Evolutionary conservation across 2,797 vertebrate species (phyloP), one percentile per base, ranked within the genome.

Genomic region (Sphenodon punctatus): DNA sequence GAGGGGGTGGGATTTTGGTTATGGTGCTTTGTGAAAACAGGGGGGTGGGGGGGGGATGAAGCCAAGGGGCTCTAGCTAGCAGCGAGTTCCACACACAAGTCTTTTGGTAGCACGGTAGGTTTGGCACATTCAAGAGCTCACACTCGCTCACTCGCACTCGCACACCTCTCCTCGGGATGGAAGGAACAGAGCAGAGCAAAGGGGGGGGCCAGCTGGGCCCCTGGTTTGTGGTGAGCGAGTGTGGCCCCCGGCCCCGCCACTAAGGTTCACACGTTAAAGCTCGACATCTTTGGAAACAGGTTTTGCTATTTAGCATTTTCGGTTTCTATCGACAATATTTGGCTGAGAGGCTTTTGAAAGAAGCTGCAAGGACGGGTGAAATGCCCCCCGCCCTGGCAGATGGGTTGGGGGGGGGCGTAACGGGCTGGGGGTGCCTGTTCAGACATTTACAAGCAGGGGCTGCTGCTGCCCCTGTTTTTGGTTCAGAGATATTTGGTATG

Each of bases 241-340:
- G n/a, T n/a, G 46, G 43, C 43, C 32, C 12, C 25, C 9, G 11
- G 45, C 7, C 30, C 30, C 32, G 15, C 1, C 1, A 16, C 22
- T 60, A 60, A n/a, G 3, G n/a, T 16, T 25, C 42, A 15, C 16
- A 15, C 4, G 3, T 30, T 78, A 70, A 77, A 77, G 38, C 78
- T 95, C 41, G 92, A 89, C 86, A 92, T 96, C 96, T 97, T 95
- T 95, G 95, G 95, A 92, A 36, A 66, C 85, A 17, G 55, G n/a
- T n/a, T n/a, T n/a, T n/a, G n/a, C n/a, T n/a, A n/a, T 90, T 93
- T 85, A 76, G 85, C 84, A 43, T 76, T 22, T 39, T 27, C 34
- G 63, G 25, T 38, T 92, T 93, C 94, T 89, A 45, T 9, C 56
- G 8, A 89, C 68, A 90, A 80, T 89, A 95, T 94, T 94, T 95